Evolutionary conservation across 1,140 invertebrate genomes (phyloP).

Genomic region (Drosophila pruinosa): DNA sequence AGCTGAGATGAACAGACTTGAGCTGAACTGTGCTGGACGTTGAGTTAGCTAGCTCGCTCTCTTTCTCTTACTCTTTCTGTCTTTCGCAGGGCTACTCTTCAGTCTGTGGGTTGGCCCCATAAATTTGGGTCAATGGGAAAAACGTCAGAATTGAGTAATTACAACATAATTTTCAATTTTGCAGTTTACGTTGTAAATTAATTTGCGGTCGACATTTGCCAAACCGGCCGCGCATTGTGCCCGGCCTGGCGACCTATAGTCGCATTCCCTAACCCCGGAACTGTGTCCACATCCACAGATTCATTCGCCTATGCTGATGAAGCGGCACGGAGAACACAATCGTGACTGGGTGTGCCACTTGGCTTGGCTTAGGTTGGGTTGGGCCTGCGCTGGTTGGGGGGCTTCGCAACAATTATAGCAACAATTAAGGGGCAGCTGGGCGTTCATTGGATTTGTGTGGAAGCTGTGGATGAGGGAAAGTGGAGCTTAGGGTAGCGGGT

Average conservation of each 20-base stretch:
- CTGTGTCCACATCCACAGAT: too few relatives aligned
- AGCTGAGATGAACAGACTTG: neutral
- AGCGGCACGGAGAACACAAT: conserved; percentile 30
- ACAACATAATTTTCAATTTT: conserved; percentile 82
- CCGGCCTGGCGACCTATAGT: neutral
- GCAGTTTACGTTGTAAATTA: conserved; percentile 81
- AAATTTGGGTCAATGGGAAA: conserved; percentile 81
- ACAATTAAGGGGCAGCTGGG: conserved; percentile 71
- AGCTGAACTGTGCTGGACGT: neutral
- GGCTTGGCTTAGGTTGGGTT: neutral
- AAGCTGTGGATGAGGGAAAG: neutral
- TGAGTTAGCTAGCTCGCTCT: neutral
- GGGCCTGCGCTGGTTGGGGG: conserved; percentile 1
- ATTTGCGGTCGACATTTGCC: conserved; percentile 78
- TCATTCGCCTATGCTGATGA: conserved; percentile 27
- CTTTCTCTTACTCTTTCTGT: conserved; percentile 10
- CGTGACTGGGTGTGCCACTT: conserved; percentile 24
- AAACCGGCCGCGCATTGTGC: conserved; percentile 39
- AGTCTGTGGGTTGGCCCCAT: conserved; percentile 53
- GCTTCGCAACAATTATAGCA: conserved; percentile 70
- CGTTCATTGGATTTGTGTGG: conserved; percentile 38
- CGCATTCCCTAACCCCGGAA: neutral
- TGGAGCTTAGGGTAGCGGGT: neutral
- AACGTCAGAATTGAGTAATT: conserved; percentile 81
- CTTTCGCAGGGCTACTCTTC: neutral